Base-by-base conservation (phyloP, 2,888 invertebrate genomes). In the Erannis defoliaria region DNA sequence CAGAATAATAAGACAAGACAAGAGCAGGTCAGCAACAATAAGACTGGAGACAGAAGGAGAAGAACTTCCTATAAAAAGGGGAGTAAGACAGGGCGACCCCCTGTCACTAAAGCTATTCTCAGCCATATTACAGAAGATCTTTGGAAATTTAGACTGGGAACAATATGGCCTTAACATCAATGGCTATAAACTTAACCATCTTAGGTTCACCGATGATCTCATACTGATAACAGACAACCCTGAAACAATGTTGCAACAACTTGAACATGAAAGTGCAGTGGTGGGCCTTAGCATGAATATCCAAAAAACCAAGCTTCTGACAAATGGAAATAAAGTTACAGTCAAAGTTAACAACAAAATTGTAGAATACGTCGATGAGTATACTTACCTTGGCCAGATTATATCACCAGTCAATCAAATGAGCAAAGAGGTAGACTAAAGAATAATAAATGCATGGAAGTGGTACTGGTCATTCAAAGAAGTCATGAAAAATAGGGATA, bases 361-460 rank as follows among this genome's bases (percentile, higher is more conserved):
- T 10, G 9, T 40, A 19, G 19, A 19, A 40, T 40, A 40, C 12
- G 38, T 40, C 3, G 10, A 40, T 8, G 42, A 43, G 6, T 43
- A 43, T 23, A 43, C 23, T n/a, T 43, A 43, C 23, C 8, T 43
- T 5, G 42, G 42, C 2, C 42, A 43, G 14, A 23, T 43, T n/a
- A 43, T 43, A 23, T 43, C 42, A n/a, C 42, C 42, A n/a, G n/a
- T n/a, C n/a, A n/a, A n/a, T n/a, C n/a, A n/a, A n/a, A n/a, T n/a
- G n/a, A n/a, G n/a, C n/a, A n/a, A 21, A n/a, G n/a, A n/a, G n/a
- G n/a, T n/a, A n/a, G n/a, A n/a, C n/a, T n/a, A n/a, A n/a, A n/a
- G n/a, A n/a, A n/a, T n/a, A n/a, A n/a, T n/a, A n/a, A n/a, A n/a
- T n/a, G n/a, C n/a, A n/a, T n/a, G n/a, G n/a, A n/a, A n/a, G n/a